A percentile compares a stretch with the other conserved stretches of the same genome.
Evolutionary conservation across 2,888 invertebrate species (phyloP).

Genomic region (Drosophila niveifrons): DNA sequence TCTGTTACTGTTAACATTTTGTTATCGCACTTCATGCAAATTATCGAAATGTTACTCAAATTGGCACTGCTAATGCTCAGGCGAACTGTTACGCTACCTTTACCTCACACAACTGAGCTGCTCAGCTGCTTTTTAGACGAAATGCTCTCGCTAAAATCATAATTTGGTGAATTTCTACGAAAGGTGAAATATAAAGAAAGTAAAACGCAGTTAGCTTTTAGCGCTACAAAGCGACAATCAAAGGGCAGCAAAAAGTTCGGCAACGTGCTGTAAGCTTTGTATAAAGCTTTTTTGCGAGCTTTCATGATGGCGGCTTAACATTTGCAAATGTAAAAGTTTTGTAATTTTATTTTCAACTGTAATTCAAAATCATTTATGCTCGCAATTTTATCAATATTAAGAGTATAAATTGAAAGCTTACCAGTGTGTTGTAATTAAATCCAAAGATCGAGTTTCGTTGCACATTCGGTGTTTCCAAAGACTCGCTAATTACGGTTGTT

Average conservation of each 20-base stretch:
- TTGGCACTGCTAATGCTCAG: conserved; percentile 25
- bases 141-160: background rate
- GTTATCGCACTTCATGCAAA: conserved; percentile 27
- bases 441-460: conserved; percentile 44
- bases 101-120: conserved; percentile 29
- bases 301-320: conserved; percentile 6
- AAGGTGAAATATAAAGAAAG: conserved; percentile 3
- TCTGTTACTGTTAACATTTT: conserved; percentile 40
- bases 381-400: conserved; percentile 17
- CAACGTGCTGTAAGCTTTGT: conserved; percentile 19
- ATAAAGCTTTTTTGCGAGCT: conserved; percentile 26
- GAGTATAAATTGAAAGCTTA: conserved; percentile 61
- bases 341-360: conserved; percentile 5
- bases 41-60: conserved; percentile 44
- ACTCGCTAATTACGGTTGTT: conserved; percentile 6
- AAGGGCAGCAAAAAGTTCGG: conserved; percentile 14
- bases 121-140: background rate
- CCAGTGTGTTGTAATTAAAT: conserved; percentile 78
- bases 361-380: conserved; percentile 19
- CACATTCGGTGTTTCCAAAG: conserved; percentile 22
- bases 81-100: conserved; percentile 20
- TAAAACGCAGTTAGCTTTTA: conserved; percentile 1
- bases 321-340: background rate
- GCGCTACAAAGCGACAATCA: background rate
- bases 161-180: conserved; percentile 8